Evolutionary conservation across 1,140 invertebrate genomes (phyloP), one percentile per base, ranked within the genome.

Genomic region (Paraescarpia echinospica): DNA sequence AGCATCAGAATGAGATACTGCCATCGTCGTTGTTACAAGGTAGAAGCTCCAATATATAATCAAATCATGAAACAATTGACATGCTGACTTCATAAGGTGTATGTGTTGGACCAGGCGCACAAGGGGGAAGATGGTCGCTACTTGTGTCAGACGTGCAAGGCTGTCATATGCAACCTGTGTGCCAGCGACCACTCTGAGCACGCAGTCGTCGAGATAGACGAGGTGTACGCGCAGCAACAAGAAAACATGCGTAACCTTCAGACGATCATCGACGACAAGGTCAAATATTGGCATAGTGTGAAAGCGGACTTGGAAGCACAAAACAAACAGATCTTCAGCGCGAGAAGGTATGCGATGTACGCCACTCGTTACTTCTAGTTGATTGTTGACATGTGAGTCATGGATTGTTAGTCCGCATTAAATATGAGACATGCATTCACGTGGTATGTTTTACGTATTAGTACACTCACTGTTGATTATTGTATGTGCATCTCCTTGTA

Each of bases 151-250:
- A 93, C 92, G 0, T 93, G 93, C 88, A 92, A 92, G 14, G 34
- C 89, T 33, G 91, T 93, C 35, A 51, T 92, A 89, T 93, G 93
- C 90, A 92, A 90, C 22, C 35, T 93, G 33, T 93, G 93, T 89
- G 89, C 92, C 33, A 88, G 92, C 48, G 77, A 88, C 5, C 93
- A 93, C 90, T 48, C 6, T 35, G 92, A 77, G 27, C 93, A 93
- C 35, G 89, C 91, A 27, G 93, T 92, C n/a, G 34, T n/a, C n/a
- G 93, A 93, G 48, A 33, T 93, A 18, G 34, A 35, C 22, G 35
- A 48, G 59, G 34, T 92, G 48, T 33, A 92, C 27, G 35, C 41
- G 41, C 88, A 93, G 41, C 93, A 93, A 31, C 90, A 92, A 34
- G 35, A 91, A 33, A 90, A 93, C 41, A 90, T 92, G 14, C 35